These are phyloP conservation scores for Lamproptera curius DNA, from an alignment of 2,888 invertebrate species.

Conservation along the genomic window DNA sequence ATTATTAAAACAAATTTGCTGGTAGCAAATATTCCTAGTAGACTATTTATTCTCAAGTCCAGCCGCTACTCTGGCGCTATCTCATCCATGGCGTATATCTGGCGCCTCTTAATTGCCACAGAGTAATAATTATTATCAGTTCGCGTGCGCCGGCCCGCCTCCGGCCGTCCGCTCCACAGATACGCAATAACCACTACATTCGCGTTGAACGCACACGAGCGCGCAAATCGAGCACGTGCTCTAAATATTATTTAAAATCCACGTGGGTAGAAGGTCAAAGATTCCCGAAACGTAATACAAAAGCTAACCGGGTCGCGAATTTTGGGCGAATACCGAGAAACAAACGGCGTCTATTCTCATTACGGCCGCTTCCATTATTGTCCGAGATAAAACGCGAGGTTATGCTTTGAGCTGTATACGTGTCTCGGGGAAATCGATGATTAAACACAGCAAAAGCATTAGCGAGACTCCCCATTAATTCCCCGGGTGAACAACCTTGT, in stretches of 20 bases:
- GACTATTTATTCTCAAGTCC: conserved; percentile 35
- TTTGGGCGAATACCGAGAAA: background rate
- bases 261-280: conserved; percentile 28
- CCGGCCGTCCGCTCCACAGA: conserved; percentile 37
- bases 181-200: conserved; percentile 43
- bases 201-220: conserved; percentile 26
- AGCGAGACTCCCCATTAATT: conserved; percentile 60
- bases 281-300: conserved; percentile 5
- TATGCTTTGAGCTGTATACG: conserved; percentile 43
- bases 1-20: too few relatives aligned
- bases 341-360: background rate
- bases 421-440: conserved; percentile 46
- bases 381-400: conserved; percentile 21
- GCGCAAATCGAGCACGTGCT: conserved; percentile 43
- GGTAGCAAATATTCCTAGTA: too few relatives aligned
- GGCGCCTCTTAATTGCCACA: conserved; percentile 74
- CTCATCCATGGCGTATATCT: conserved; percentile 62
- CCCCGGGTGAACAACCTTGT: conserved; percentile 65
- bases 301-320: conserved; percentile 1
- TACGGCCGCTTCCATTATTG: background rate
- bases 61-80: conserved; percentile 45
- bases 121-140: conserved; percentile 73
- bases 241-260: conserved; percentile 34
- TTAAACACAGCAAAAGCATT: conserved; percentile 54
- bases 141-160: conserved; percentile 59